These are phyloP conservation scores for Enteromius argenteus DNA, from an alignment of 2,797 vertebrate species.

Conservation along the genomic window DNA sequence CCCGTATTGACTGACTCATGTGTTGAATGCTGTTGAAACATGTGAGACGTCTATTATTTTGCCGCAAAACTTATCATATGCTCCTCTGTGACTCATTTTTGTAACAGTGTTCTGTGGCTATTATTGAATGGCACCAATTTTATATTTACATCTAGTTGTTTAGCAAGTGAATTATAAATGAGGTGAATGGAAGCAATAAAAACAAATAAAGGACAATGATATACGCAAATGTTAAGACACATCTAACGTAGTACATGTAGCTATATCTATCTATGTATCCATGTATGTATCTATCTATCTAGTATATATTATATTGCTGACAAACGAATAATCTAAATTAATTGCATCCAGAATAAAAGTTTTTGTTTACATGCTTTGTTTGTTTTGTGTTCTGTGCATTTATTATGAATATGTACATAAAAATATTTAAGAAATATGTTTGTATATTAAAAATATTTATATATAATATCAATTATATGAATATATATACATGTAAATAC, in stretches of 20 bases:
- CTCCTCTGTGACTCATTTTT: neutral
- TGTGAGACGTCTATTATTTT: neutral
- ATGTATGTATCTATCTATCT: too few species aligned
- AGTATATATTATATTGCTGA: too few species aligned
- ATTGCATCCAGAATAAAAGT: too few species aligned
- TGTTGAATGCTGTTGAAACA: neutral
- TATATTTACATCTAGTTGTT: neutral
- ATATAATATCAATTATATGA: too few species aligned
- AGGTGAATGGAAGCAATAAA: neutral
- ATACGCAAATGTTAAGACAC: neutral
- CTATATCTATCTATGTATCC: too few species aligned
- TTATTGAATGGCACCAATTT: neutral
- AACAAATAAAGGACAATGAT: neutral
- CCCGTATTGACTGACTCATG: neutral
- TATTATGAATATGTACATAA: too few species aligned
- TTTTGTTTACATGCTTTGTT: too few species aligned
- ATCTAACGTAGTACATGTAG: neutral
- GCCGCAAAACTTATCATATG: neutral
- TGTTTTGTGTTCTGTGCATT: too few species aligned
- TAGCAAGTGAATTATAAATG: neutral
- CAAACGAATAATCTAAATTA: too few species aligned
- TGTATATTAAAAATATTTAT: too few species aligned
- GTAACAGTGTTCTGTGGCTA: neutral
- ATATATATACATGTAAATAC: too few species aligned
- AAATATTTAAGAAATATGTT: too few species aligned